These are phyloP conservation scores for Empis livida DNA, from an alignment of 2,888 invertebrate genomes.

Conservation along the genomic window DNA sequence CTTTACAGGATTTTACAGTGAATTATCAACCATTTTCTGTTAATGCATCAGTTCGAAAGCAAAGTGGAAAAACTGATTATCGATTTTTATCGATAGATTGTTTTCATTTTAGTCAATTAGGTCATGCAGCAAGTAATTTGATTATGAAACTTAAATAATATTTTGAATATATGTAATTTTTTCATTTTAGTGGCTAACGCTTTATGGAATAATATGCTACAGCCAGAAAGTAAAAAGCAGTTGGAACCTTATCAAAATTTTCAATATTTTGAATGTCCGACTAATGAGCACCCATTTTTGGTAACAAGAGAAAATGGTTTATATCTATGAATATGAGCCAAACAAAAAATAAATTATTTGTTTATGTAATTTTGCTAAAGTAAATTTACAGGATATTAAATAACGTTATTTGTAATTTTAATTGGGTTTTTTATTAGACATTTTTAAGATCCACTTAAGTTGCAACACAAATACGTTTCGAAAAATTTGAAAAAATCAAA, in stretches of 20 bases:
- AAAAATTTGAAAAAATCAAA: too few species aligned
- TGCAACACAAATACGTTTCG: too few species aligned
- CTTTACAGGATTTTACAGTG: conserved; percentile 41
- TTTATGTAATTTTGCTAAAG: too few species aligned
- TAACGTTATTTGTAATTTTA: too few species aligned
- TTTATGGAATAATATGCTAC: conserved; percentile 49
- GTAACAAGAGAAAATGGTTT: conserved; percentile 26
- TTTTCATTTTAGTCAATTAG: conserved; percentile 48
- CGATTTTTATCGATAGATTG: conserved; percentile 44
- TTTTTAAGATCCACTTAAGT: too few species aligned
- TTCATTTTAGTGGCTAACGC: conserved; percentile 36
- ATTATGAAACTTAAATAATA: too few species aligned
- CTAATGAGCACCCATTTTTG: conserved; percentile 23
- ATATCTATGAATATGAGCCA: too few species aligned
- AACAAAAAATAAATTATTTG: too few species aligned
- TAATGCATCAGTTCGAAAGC: conserved; percentile 25
- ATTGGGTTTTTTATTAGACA: too few species aligned
- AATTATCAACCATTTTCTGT: conserved; percentile 37
- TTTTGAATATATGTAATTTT: conserved; percentile 1
- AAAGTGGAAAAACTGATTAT: conserved; percentile 36
- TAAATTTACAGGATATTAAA: too few species aligned
- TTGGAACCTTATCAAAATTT: conserved; percentile 20
- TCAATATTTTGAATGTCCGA: conserved; percentile 27
- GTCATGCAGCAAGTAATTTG: conserved; percentile 40
- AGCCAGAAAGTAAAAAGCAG: conserved; percentile 40